These are phyloP conservation scores for Poeciliopsis gracilis DNA, from an alignment of 2,797 vertebrate species.

Conservation along the genomic window DNA sequence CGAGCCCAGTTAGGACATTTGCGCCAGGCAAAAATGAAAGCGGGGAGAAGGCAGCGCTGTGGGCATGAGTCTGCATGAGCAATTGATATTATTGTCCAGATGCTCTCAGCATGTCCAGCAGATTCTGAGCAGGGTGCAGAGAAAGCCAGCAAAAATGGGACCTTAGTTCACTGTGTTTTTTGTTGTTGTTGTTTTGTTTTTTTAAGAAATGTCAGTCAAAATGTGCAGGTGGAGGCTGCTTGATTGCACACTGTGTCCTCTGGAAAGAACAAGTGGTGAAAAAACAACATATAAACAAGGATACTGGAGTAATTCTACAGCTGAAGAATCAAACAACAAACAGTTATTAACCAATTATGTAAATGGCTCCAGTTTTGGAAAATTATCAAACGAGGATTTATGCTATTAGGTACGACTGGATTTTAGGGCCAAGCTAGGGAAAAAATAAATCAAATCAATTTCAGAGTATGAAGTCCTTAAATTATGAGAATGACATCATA, in stretches of 20 bases:
- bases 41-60: constrained; percentile 30
- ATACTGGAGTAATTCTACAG: background rate
- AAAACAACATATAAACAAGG: background rate
- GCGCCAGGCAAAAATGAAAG: constrained; percentile 39
- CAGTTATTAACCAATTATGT: background rate
- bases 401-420: too few species aligned
- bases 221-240: constrained; percentile 36
- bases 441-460: too few species aligned
- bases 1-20: constrained; percentile 38
- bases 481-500: too few species aligned
- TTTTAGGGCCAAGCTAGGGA: too few species aligned
- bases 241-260: constrained; percentile 1
- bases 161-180: constrained; percentile 21
- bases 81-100: constrained; percentile 58
- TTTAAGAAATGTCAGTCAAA: constrained; percentile 57
- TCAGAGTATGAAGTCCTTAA: too few species aligned
- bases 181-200: constrained; percentile 24
- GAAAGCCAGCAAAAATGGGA: constrained; percentile 45
- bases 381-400: background rate
- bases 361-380: background rate
- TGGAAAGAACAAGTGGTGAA: background rate
- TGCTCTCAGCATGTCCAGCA: constrained; percentile 35
- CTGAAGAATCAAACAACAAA: background rate
- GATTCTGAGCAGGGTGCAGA: constrained; percentile 34
- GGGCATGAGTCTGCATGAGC: constrained; percentile 48